Percentiles rank a stretch among this genome's conserved stretches.
phyloP scores from a whole-genome alignment of 1,140 invertebrate genomes.

The Neodiprion pinetum region DNA sequence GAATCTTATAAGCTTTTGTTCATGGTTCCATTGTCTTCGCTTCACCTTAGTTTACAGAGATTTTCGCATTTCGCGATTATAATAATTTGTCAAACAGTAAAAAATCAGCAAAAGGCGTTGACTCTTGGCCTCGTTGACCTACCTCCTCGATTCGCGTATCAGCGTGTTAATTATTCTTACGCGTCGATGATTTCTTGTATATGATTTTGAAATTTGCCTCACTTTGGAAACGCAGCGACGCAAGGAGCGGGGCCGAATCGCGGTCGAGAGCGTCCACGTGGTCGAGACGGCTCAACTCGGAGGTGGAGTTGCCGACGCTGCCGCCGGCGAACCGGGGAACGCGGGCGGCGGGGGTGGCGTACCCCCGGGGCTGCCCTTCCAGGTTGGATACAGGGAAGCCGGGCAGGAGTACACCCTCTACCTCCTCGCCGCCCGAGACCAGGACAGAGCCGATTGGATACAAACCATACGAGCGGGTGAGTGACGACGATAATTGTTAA shows the following conservation, averaged over 20 bases:
- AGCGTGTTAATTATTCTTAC: too few species aligned
- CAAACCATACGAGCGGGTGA: slow-evolving; percentile 77
- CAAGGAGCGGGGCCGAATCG: slow-evolving; percentile 81
- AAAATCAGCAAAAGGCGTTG: too few species aligned
- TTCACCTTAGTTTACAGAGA: too few species aligned
- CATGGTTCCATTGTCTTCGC: too few species aligned
- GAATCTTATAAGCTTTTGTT: too few species aligned
- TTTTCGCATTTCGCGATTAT: too few species aligned
- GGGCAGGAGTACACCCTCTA: slow-evolving; percentile 80
- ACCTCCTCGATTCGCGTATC: too few species aligned
- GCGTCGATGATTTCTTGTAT: too few species aligned
- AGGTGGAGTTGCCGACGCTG: slow-evolving; percentile 48
- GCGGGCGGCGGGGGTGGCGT: slow-evolving; percentile 44
- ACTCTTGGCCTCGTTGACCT: too few species aligned
- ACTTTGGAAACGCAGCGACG: slow-evolving; percentile 66
- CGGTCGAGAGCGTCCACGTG: slow-evolving; percentile 74
- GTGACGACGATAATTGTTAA: slow-evolving; percentile 25
- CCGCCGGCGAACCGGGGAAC: slow-evolving; percentile 39
- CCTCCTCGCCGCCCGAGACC: slow-evolving; percentile 73
- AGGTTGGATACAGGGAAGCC: slow-evolving; percentile 78
- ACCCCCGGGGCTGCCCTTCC: slow-evolving; percentile 67
- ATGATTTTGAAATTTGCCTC: too few species aligned
- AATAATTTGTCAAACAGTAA: too few species aligned
- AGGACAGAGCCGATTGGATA: slow-evolving; percentile 80
- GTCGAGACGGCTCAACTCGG: slow-evolving; percentile 76